Conservation (phyloP, 2,888 invertebrate genomes). For the Quadriops clusia region DNA sequence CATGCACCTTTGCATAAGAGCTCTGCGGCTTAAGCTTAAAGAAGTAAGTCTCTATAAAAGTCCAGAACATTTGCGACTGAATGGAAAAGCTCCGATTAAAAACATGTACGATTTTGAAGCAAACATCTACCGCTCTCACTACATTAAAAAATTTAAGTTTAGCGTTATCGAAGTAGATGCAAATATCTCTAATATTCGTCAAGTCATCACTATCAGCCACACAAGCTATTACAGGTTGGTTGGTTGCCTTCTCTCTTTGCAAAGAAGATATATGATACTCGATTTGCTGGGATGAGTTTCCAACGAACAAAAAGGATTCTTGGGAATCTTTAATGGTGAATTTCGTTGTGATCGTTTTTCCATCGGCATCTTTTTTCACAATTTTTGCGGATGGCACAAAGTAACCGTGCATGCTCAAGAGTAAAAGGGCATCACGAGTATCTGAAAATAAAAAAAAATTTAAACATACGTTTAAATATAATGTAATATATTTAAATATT, state of each 20-base stretch:
- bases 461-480: too few relatives aligned
- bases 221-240: too few relatives aligned
- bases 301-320: conserved; percentile 5
- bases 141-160: conserved; percentile 2
- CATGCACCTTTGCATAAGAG: conserved; percentile 3
- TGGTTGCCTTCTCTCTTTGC: too few relatives aligned
- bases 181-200: conserved; percentile 2
- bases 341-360: conserved; percentile 2
- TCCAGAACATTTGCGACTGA: conserved; percentile 1
- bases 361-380: conserved; percentile 4
- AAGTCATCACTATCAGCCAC: conserved; percentile 3
- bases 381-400: conserved; percentile 2
- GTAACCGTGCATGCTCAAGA: conserved; percentile 6
- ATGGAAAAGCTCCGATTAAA: conserved; percentile 1
- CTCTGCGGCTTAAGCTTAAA: conserved; percentile 1
- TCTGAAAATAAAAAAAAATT: conserved; percentile 2
- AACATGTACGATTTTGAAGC: conserved; percentile 1
- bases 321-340: conserved; percentile 6
- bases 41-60: conserved; percentile 5
- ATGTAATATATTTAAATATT: too few relatives aligned
- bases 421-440: conserved; percentile 3
- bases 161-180: conserved; percentile 1
- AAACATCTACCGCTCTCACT: conserved; percentile 2
- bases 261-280: conserved; percentile 1
- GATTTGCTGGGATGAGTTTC: conserved; percentile 4